Conservation (phyloP, 2,797 vertebrate species). For the Spatula clypeata region DNA sequence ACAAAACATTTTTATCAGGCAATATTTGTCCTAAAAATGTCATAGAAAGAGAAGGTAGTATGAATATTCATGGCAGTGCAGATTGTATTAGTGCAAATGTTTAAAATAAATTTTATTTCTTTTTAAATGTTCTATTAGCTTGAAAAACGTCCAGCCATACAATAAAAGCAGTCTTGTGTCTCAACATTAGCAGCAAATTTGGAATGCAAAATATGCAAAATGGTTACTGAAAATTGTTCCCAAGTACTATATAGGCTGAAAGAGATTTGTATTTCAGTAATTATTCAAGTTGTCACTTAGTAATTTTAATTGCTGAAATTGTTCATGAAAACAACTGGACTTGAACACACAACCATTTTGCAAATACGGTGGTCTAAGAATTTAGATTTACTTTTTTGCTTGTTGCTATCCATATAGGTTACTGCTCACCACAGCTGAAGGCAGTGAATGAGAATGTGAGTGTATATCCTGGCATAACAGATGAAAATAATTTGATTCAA, state of each 20-base stretch:
- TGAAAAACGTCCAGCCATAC: constrained; percentile 41
- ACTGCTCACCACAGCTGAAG: constrained; percentile 14
- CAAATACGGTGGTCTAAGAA: background rate
- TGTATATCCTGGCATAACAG: background rate
- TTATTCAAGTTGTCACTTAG: constrained; percentile 43
- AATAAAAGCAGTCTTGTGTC: constrained; percentile 28
- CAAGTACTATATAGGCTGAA: constrained; percentile 8
- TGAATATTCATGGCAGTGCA: constrained; percentile 3
- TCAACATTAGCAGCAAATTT: constrained; percentile 16
- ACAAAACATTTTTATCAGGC: constrained; percentile 14
- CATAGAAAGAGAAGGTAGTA: background rate
- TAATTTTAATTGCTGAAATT: constrained; percentile 41
- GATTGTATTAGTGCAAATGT: constrained; percentile 7
- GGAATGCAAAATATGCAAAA: constrained; percentile 38
- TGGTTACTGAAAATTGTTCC: constrained; percentile 14
- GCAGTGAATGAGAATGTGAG: background rate
- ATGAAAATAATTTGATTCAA: constrained; percentile 19
- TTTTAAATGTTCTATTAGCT: constrained; percentile 13
- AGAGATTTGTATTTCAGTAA: constrained; percentile 35
- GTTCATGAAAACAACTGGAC: constrained; percentile 38
- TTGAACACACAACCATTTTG: constrained; percentile 22
- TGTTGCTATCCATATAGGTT: background rate
- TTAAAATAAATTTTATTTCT: constrained; percentile 8
- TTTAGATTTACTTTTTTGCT: background rate
- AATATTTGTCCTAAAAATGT: constrained; percentile 10